Conservation (phyloP, 53 echinoderm and acorn worm genomes). For the Stichopus horrens region DNA sequence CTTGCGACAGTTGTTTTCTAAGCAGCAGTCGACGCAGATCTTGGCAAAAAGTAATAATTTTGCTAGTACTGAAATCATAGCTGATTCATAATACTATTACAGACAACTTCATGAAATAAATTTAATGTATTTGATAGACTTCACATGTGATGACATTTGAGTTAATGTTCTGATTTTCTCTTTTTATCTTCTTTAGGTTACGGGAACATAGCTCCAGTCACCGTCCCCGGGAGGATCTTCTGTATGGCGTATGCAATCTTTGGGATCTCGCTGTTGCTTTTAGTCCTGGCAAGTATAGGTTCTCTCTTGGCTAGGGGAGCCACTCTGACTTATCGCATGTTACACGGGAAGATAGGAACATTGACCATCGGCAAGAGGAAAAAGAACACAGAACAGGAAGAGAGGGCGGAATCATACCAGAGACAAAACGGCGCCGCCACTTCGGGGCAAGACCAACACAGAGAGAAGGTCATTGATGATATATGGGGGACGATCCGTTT, state of each 20-base stretch:
- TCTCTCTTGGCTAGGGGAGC: conserved; percentile 86
- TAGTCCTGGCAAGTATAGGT: conserved; percentile 91
- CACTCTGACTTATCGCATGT: conserved; percentile 71
- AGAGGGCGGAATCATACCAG: background rate
- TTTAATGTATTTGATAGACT: too few species aligned
- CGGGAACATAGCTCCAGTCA: conserved; percentile 93
- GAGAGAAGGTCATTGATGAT: conserved; percentile 36
- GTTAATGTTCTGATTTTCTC: background rate
- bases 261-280: conserved; percentile 84
- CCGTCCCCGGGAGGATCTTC: conserved; percentile 76
- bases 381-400: conserved; percentile 15
- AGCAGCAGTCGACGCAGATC: too few species aligned
- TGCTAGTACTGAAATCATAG: too few species aligned
- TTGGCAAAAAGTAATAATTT: too few species aligned
- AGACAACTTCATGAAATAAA: too few species aligned
- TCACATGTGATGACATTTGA: too few species aligned
- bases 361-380: conserved; percentile 51
- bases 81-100: too few species aligned
- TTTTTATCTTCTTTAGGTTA: conserved; percentile 67
- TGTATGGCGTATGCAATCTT: conserved; percentile 96
- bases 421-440: conserved; percentile 9
- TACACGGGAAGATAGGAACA: conserved; percentile 58
- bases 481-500: conserved; percentile 44
- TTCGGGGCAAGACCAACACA: conserved; percentile 10
- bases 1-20: too few species aligned